Evolutionary conservation across 2,888 invertebrate genomes (phyloP), one percentile per base, ranked within the genome.

Genomic region (Trissolcus japonicus): DNA sequence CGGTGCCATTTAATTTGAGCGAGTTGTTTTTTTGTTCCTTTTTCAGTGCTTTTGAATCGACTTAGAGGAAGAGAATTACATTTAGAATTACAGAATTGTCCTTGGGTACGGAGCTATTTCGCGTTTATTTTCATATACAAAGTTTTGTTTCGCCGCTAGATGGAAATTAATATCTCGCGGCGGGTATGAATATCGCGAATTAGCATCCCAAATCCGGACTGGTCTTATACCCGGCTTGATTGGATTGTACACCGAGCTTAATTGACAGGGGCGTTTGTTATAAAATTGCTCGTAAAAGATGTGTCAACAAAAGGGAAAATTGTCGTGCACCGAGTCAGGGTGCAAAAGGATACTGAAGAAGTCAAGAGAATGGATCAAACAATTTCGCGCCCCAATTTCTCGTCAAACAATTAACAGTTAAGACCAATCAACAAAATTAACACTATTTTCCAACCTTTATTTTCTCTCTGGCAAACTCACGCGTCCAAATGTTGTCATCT

Each of bases 321-420:
- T 35, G 35, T 35, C 9, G 46, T 25, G 2, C 25, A 4, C 4
- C 25, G 25, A 6, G 14, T 14, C 14, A 6, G 16, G 46, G 3
- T n/a, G 60, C n/a, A 61, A 78, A 82, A 81, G 84, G 83, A 84
- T 82, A 85, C 85, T 83, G 82, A 81, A 79, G 81, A 81, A 78
- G 82, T 83, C 81, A 83, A 35, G 81, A 82, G 84, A 83, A 82
- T 83, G 85, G 86, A 87, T 87, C 87, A 86, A 88, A 86, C 87
- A 84, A 86, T 87, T 87, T 87, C 84, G 85, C 85, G 87, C 86
- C 87, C 87, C 82, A 87, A 84, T 87, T 87, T 16, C 9, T 7
- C 35, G 9, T 35, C 35, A 9, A 9, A 35, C 35, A 35, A 35
- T 35, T 35, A 35, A 35, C 35, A 11, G 9, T 35, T 2, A 35